phyloP scores from a whole-genome alignment of 2,113 vertebrate genomes.

The Stomatorhinus ivindoensis region DNA sequence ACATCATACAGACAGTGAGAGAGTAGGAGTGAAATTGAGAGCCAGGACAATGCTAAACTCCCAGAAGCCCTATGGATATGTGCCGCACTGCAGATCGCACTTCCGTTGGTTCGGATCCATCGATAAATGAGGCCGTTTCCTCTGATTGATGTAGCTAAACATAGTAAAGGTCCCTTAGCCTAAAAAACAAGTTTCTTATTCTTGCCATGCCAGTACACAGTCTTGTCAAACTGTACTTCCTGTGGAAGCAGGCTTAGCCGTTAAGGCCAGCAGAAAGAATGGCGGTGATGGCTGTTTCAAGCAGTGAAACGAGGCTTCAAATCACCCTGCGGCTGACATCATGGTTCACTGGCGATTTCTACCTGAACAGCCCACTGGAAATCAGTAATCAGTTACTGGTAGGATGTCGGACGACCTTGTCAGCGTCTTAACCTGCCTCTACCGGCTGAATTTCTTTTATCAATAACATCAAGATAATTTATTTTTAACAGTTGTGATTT shows the following conservation, averaged over 20 bases:
- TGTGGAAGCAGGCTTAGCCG: neutral
- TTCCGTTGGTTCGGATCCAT: neutral
- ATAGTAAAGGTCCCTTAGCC: neutral
- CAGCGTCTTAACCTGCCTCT: neutral
- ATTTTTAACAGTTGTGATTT: neutral
- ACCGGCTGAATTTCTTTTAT: neutral
- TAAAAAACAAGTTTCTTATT: neutral
- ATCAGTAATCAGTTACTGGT: neutral
- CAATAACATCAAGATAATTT: neutral
- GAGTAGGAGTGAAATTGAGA: neutral
- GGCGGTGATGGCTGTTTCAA: neutral
- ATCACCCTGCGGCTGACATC: neutral
- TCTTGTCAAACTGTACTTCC: neutral
- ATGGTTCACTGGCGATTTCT: neutral
- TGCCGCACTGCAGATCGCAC: neutral
- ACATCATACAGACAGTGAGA: neutral
- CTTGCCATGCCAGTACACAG: neutral
- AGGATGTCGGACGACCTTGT: neutral
- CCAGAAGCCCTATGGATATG: neutral
- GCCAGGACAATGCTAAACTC: neutral
- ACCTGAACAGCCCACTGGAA: neutral
- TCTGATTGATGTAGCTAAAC: neutral
- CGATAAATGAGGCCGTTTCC: neutral
- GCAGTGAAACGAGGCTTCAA: neutral
- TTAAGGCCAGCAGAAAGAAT: neutral